phyloP scores from a whole-genome alignment of 2,888 invertebrate species.

The Podabrus alpinus region DNA sequence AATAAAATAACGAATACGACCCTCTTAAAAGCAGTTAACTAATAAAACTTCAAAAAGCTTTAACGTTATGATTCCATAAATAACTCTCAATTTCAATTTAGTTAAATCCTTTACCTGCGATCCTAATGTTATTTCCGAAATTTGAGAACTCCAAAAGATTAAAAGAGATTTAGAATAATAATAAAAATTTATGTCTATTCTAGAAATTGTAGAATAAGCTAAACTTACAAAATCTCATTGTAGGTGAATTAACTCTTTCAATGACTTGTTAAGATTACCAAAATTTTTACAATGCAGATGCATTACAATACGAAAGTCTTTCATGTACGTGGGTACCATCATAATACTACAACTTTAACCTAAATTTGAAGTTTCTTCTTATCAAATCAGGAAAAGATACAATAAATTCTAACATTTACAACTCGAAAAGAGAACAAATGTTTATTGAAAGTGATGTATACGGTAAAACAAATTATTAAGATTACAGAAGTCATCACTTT shows the following conservation, averaged over 20 bases:
- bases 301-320: background rate
- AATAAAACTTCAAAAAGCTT: background rate
- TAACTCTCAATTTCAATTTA: background rate
- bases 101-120: background rate
- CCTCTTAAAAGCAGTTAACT: no score
- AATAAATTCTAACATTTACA: background rate
- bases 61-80: background rate
- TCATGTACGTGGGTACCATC: background rate
- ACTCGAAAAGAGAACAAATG: background rate
- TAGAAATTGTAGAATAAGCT: background rate
- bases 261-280: no score
- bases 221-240: background rate
- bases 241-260: background rate
- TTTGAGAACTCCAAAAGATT: background rate
- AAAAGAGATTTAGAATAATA: background rate
- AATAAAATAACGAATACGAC: no score
- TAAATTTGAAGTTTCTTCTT: background rate
- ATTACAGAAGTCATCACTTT: background rate
- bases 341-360: background rate
- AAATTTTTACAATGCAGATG: background rate
- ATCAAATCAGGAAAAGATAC: background rate
- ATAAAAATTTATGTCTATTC: background rate
- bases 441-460: background rate
- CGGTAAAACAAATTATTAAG: background rate
- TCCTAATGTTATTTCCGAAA: background rate